phyloP scores from a whole-genome alignment of 2,797 vertebrate genomes.

The Psittacula derbiana region DNA sequence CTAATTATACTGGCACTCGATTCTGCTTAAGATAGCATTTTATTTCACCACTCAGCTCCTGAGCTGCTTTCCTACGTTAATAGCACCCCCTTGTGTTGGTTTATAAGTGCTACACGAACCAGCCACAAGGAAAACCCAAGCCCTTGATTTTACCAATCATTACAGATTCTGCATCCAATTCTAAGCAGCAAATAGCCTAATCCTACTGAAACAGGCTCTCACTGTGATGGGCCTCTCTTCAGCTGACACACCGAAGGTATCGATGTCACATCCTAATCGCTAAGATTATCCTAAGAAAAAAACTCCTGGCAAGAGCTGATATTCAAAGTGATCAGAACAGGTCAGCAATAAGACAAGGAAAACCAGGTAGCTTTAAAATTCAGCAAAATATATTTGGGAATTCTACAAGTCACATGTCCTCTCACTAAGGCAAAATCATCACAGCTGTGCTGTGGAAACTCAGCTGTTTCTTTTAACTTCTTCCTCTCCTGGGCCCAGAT shows the following conservation, averaged over 20 bases:
- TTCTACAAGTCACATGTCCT: not conserved
- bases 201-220: not conserved
- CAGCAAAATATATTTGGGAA: constrained; percentile 26
- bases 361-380: not conserved
- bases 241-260: not conserved
- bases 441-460: not conserved
- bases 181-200: not conserved
- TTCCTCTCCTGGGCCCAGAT: not conserved
- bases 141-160: not conserved
- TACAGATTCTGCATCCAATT: not conserved
- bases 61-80: not conserved
- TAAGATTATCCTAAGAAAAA: not conserved
- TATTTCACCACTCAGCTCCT: fast-evolving
- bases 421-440: not conserved
- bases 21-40: not conserved
- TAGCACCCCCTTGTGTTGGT: not conserved
- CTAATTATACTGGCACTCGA: not conserved
- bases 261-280: not conserved
- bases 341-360: not conserved
- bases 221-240: not conserved
- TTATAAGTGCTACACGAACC: not conserved
- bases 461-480: not conserved
- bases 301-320: not conserved
- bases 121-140: not conserved
- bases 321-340: not conserved